These are phyloP conservation scores for Pituophis catenifer DNA, from an alignment of 2,113 vertebrate genomes.

Conservation along the genomic window DNA sequence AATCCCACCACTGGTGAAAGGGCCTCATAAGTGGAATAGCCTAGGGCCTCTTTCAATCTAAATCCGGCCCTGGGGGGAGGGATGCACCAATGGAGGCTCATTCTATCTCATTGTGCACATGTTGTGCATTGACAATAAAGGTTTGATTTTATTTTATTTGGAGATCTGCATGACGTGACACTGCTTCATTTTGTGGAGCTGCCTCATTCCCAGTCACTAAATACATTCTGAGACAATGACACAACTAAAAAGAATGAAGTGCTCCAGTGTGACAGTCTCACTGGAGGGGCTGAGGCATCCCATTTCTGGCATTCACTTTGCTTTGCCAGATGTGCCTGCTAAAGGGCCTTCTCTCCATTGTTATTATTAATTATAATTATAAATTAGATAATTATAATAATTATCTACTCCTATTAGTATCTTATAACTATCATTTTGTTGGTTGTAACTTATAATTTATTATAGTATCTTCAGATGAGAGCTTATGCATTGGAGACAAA, in stretches of 20 bases:
- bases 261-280: not conserved
- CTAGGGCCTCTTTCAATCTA: too few species aligned
- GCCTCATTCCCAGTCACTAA: not conserved
- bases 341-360: not conserved
- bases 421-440: not conserved
- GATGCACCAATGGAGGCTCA: too few species aligned
- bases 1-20: too few species aligned
- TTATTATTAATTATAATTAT: not conserved
- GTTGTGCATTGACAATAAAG: too few species aligned
- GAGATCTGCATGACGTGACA: not conserved
- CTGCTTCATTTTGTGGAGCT: not conserved
- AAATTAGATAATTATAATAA: not conserved
- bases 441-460: not conserved
- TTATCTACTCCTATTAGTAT: not conserved
- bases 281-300: not conserved
- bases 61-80: too few species aligned
- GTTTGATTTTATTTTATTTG: not conserved
- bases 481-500: not conserved
- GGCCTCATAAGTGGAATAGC: too few species aligned
- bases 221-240: not conserved
- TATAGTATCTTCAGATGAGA: not conserved
- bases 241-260: not conserved
- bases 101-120: too few species aligned
- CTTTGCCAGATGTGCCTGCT: not conserved
- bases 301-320: not conserved